Evolutionary conservation across 2,888 invertebrate genomes (phyloP).

Genomic region (Unio delphinus): DNA sequence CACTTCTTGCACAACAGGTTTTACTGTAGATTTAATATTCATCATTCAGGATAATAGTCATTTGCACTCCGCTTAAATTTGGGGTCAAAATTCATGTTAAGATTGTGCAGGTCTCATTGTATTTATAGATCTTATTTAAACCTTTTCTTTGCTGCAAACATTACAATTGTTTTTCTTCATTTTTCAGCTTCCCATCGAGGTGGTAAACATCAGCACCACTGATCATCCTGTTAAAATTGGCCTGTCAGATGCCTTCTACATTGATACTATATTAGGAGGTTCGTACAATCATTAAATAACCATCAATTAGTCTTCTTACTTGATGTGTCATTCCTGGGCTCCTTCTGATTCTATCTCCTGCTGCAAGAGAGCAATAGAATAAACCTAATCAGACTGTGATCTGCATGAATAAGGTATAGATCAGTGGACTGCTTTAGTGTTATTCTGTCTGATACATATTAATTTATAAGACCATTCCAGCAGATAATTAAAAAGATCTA

Average conservation of each 20-base stretch:
- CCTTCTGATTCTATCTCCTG: no score
- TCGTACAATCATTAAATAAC: slow-evolving; percentile 5
- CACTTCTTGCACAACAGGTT: no score
- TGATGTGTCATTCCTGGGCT: not conserved
- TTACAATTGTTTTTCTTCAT: slow-evolving; percentile 2
- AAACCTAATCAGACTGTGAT: no score
- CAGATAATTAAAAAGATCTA: no score
- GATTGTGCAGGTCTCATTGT: no score
- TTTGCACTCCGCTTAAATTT: not conserved
- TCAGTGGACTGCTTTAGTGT: no score
- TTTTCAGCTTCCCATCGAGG: slow-evolving; percentile 80
- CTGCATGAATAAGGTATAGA: no score
- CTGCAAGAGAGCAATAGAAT: no score
- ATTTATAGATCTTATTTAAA: not conserved
- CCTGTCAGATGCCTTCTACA: slow-evolving; percentile 96
- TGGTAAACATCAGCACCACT: slow-evolving; percentile 84
- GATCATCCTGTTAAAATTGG: slow-evolving; percentile 98
- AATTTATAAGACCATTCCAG: no score
- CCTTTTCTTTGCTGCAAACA: slow-evolving; percentile 4
- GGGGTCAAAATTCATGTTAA: no score
- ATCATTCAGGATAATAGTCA: not conserved
- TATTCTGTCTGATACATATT: no score
- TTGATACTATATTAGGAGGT: slow-evolving; percentile 81
- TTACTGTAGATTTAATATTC: not conserved
- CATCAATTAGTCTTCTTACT: not conserved